These are phyloP conservation scores for Drosophila lacicola DNA, from an alignment of 2,888 invertebrate genomes.

Conservation along the genomic window DNA sequence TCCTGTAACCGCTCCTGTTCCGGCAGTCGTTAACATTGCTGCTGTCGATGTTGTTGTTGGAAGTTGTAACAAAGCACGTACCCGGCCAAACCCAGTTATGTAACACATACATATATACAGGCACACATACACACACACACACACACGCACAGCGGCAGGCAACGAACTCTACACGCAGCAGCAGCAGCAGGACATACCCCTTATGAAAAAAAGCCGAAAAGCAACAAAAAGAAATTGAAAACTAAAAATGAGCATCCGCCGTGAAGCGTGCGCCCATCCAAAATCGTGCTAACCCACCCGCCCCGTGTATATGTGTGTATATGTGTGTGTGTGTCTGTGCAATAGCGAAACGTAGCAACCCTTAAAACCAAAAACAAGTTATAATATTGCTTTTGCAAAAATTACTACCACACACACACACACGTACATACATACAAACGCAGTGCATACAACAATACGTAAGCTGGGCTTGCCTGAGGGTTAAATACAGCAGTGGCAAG, in stretches of 20 bases:
- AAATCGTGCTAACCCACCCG: slow-evolving; percentile 25
- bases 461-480: slow-evolving; percentile 56
- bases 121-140: slow-evolving; percentile 11
- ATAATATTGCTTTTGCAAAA: slow-evolving; percentile 70
- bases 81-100: slow-evolving; percentile 77
- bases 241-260: slow-evolving; percentile 69
- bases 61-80: slow-evolving; percentile 68
- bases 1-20: slow-evolving; percentile 22
- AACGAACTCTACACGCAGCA: slow-evolving; percentile 35
- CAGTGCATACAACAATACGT: slow-evolving; percentile 7
- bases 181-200: slow-evolving; percentile 46
- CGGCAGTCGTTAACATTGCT: slow-evolving; percentile 20
- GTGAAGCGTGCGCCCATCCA: slow-evolving; percentile 13
- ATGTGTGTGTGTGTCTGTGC: slow-evolving; percentile 16
- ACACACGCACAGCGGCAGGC: slow-evolving; percentile 20
- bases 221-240: slow-evolving; percentile 32
- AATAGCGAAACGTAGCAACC: slow-evolving; percentile 55
- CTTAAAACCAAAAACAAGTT: slow-evolving; percentile 62
- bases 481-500: slow-evolving; percentile 55
- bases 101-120: slow-evolving; percentile 53
- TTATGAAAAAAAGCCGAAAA: slow-evolving; percentile 24
- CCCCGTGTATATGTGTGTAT: slow-evolving; percentile 8
- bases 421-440: slow-evolving; percentile 2
- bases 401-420: slow-evolving; percentile 23
- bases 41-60: slow-evolving; percentile 19